phyloP scores from a whole-genome alignment of 2,888 invertebrate genomes.

The Peribatodes rhomboidaria region DNA sequence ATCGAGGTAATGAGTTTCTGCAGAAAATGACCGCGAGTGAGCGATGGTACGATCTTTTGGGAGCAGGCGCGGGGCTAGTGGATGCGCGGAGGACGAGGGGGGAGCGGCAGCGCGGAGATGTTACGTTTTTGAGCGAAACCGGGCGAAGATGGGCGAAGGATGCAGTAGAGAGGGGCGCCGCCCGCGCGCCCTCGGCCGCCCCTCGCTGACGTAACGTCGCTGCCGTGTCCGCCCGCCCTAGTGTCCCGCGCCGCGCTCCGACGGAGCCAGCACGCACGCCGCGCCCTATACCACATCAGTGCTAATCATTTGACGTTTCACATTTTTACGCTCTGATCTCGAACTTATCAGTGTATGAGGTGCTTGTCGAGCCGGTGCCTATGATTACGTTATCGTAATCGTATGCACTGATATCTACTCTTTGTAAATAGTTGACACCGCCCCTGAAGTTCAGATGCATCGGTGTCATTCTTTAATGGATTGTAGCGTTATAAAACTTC shows the following conservation, averaged over 20 bases:
- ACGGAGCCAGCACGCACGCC: slow-evolving; percentile 74
- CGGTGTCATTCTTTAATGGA: slow-evolving; percentile 78
- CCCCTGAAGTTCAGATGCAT: slow-evolving; percentile 76
- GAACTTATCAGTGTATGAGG: slow-evolving; percentile 78
- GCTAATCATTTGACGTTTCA: slow-evolving; percentile 82
- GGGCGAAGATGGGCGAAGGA: slow-evolving; percentile 79
- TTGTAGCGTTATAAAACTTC: slow-evolving; percentile 74
- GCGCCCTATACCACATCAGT: slow-evolving; percentile 76
- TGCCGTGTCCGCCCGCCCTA: slow-evolving; percentile 83
- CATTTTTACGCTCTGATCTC: slow-evolving; percentile 72
- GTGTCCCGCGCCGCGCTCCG: slow-evolving; percentile 83
- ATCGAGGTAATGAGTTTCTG: slow-evolving; percentile 66
- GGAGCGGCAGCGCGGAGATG: slow-evolving; percentile 67
- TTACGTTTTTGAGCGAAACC: slow-evolving; percentile 78
- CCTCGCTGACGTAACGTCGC: slow-evolving; percentile 85
- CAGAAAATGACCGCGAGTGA: slow-evolving; percentile 67
- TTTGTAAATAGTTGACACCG: slow-evolving; percentile 65
- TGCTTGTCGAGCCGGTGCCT: slow-evolving; percentile 70
- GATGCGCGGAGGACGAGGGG: slow-evolving; percentile 54
- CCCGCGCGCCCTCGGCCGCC: slow-evolving; percentile 61
- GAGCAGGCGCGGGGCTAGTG: slow-evolving; percentile 43
- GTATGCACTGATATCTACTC: slow-evolving; percentile 51
- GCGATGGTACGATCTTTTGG: slow-evolving; percentile 57
- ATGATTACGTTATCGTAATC: slow-evolving; percentile 56
- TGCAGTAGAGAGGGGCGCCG: slow-evolving; percentile 80